Base-by-base conservation (phyloP, 2,113 vertebrate genomes). In the Gallinago paraguaiae region DNA sequence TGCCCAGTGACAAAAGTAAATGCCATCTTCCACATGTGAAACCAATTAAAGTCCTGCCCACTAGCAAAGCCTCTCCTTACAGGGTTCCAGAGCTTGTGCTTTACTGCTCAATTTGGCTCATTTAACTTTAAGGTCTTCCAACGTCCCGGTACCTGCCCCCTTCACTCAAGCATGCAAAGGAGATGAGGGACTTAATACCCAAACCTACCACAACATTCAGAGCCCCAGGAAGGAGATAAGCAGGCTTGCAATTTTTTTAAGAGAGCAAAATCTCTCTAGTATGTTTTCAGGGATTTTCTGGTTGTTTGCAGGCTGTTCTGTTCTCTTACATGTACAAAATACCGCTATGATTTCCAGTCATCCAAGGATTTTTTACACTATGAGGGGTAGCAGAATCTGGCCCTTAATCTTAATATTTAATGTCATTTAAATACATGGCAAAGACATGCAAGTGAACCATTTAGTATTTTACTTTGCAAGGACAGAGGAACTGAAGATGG, bases 401-500 rank as follows among this genome's bases (percentile, higher is more conserved):
- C 30, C 11, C 17, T 71, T 86, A 9, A 7, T 56, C 2, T 0
- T 78, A 67, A 31, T 33, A 77, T 56, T 74, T 86, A 43, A 51
- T 83, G 45, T 13, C 9, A 75, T 75, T 88, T 75, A 72, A 75
- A 56, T 28, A 57, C 20, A 56, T 24, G 30, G 48, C 56, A 86
- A 78, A 92, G 76, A 64, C 56, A 60, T 39, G 30, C 11, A 45
- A 81, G 60, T 45, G 39, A 90, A 70, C 67, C 83, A 51, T 67
- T 89, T 67, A 70, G 13, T 51, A 87, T 92, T 95, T 86, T 83
- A 81, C 63, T 81, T 83, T 67, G 48, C 80, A 89, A 93, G 87
- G 78, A 88, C 93, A 85, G 89, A 93, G 50, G 57, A 88, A 61
- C 51, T 93, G 51, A 91, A 95, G 69, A 91, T 56, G 35, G 33